Evolutionary conservation across 2,888 invertebrate genomes (phyloP), one percentile per base, ranked within the genome.

Genomic region (Polymixis flavicincta): DNA sequence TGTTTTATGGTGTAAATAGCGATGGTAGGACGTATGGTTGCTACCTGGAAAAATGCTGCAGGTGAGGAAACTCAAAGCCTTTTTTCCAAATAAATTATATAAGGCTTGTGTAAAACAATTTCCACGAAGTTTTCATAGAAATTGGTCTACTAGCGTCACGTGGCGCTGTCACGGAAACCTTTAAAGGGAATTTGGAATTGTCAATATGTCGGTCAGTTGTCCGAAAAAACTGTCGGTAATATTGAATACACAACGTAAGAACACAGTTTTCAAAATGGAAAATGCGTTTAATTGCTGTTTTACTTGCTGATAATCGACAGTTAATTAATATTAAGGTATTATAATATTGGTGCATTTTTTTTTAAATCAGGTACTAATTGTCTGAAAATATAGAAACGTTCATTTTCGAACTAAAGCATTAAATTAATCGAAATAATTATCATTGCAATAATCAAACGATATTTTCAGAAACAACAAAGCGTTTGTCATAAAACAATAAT

Each of bases 401-500:
- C 3, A 37, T 37, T 37, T 6, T 6, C 37, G 37, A 5, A 37
- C 37, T 37, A 37, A 37, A 37, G 37, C 37, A 37, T 37, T 37
- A 37, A 37, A 37, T 37, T 2, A 37, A 37, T 37, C 37, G 3
- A 37, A 37, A 37, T 37, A 37, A 5, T 37, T 45, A 50, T 60
- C 6, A 32, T n/a, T n/a, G 1, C n/a, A 13, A 13, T 32, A n/a
- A 32, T 14, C 8, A 8, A 61, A 74, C 1, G 3, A 60, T 13
- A 37, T 11, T 57, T 32, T 57, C 54, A 50, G 9, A 48, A 48
- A 14, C 19, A 28, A 48, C 2, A 48, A 37, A 71, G 7, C 19
- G 0, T 68, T 59, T 19, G 9, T 42, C 17, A 22, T 9, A 74
- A 79, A 79, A 74, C 37, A 71, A 77, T 74, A 73, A 78, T 64